phyloP scores from a whole-genome alignment of 2,888 invertebrate genomes.

The Smittia aterrima region DNA sequence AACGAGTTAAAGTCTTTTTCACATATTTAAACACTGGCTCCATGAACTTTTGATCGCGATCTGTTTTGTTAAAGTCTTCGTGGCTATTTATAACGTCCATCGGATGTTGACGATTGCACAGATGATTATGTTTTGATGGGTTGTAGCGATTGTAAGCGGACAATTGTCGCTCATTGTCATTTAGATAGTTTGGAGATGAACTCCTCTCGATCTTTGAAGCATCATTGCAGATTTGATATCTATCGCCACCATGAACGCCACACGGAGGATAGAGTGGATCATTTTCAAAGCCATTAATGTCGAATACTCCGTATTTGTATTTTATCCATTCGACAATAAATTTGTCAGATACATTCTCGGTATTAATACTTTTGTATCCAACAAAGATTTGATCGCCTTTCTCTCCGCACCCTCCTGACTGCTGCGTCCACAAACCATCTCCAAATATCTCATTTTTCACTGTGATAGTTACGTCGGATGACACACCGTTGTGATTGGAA shows the following conservation, averaged over 20 bases:
- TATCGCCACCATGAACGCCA: conserved; percentile 47
- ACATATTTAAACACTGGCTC: conserved; percentile 56
- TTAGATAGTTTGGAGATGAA: conserved; percentile 54
- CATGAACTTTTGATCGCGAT: conserved; percentile 25
- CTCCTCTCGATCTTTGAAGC: conserved; percentile 51
- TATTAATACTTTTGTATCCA: conserved; percentile 51
- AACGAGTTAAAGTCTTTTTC: conserved; percentile 57
- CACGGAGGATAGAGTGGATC: conserved; percentile 62
- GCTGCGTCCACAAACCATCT: conserved; percentile 61
- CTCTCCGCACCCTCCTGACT: conserved; percentile 60
- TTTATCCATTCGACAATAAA: conserved; percentile 65
- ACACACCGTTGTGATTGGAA: conserved; percentile 56
- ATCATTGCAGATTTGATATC: neutral
- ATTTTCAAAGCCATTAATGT: conserved; percentile 61
- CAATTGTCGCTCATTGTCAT: conserved; percentile 55
- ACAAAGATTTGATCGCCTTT: conserved; percentile 61
- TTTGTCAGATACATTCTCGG: conserved; percentile 50
- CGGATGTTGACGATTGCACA: conserved; percentile 61
- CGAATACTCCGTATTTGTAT: conserved; percentile 67
- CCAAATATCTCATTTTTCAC: conserved; percentile 57
- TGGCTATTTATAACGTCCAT: conserved; percentile 60
- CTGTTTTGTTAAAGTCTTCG: conserved; percentile 54
- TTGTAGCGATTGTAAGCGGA: conserved; percentile 62
- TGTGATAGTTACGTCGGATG: conserved; percentile 58
- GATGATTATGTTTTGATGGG: conserved; percentile 65